phyloP scores from a whole-genome alignment of 1,140 invertebrate genomes.

The Megalopta genalis region DNA sequence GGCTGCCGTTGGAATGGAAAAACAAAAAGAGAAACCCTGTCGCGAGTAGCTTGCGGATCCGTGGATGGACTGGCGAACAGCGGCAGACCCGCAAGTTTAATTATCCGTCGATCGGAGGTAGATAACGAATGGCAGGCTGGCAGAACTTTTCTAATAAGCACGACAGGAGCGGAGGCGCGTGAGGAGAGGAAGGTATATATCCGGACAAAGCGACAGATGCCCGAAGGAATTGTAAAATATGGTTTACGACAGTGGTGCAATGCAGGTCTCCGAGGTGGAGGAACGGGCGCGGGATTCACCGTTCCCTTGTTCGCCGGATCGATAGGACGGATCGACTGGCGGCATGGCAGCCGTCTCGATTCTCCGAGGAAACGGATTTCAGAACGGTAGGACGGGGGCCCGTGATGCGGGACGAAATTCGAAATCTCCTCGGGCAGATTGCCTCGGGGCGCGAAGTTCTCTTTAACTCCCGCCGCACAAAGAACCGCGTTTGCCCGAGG shows the following conservation, averaged over 20 bases:
- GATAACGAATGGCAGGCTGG: neutral
- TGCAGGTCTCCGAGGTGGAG: slow-evolving; percentile 26
- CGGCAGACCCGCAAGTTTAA: neutral
- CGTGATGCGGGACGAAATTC: slow-evolving; percentile 50
- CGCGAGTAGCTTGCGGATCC: too few relatives aligned
- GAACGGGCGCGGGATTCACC: slow-evolving; percentile 23
- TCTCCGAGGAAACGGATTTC: slow-evolving; percentile 61
- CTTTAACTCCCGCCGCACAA: slow-evolving; percentile 60
- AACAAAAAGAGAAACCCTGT: too few relatives aligned
- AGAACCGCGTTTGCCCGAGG: slow-evolving; percentile 51
- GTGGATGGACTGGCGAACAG: too few relatives aligned
- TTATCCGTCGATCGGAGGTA: neutral
- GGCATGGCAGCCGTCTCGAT: slow-evolving; percentile 41
- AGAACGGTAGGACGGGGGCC: slow-evolving; percentile 11
- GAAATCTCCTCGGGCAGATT: slow-evolving; percentile 60
- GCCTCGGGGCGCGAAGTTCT: slow-evolving; percentile 56
- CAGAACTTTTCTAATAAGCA: neutral
- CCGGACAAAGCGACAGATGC: slow-evolving; percentile 39
- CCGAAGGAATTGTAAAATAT: slow-evolving; percentile 51
- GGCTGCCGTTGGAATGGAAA: too few relatives aligned
- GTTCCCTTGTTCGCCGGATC: slow-evolving; percentile 49
- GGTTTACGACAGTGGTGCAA: slow-evolving; percentile 47
- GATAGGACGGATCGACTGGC: slow-evolving; percentile 54
- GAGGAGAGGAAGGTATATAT: neutral
- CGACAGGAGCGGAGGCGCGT: neutral